These are phyloP conservation scores for Nowickia ferox DNA, from an alignment of 2,888 invertebrate species.

Conservation along the genomic window DNA sequence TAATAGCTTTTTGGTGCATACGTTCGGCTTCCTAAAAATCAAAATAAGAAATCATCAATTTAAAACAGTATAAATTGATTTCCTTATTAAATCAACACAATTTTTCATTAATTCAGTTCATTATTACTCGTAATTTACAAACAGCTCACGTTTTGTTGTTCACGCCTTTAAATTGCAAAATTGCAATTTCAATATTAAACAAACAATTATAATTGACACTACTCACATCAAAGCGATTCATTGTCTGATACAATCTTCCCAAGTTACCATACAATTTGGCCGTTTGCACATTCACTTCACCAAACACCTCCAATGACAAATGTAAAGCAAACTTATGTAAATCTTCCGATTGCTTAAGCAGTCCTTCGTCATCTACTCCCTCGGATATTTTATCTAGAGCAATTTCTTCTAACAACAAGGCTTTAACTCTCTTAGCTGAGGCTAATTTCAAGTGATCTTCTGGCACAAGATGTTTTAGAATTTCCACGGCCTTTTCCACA, in stretches of 20 bases:
- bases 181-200: neutral
- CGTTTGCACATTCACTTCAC: conserved; percentile 96
- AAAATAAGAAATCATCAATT: neutral
- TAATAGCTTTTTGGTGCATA: conserved; percentile 97
- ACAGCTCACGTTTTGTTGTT: conserved; percentile 18
- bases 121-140: too few relatives aligned
- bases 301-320: conserved; percentile 92
- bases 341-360: conserved; percentile 91
- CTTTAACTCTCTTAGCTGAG: conserved; percentile 95
- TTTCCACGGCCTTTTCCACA: conserved; percentile 91
- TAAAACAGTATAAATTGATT: neutral
- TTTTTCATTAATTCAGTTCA: neutral
- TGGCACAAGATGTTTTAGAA: conserved; percentile 91
- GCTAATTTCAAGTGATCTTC: conserved; percentile 93
- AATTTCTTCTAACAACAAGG: conserved; percentile 95
- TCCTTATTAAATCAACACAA: conserved; percentile 1
- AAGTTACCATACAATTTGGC: conserved; percentile 98
- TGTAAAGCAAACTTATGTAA: conserved; percentile 92
- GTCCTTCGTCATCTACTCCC: conserved; percentile 84
- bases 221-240: conserved; percentile 91
- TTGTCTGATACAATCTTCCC: conserved; percentile 96
- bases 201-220: conserved; percentile 34
- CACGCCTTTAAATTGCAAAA: conserved; percentile 22
- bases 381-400: conserved; percentile 89
- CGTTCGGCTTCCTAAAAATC: conserved; percentile 90